These are phyloP conservation scores for Otus sunia DNA, from an alignment of 2,113 vertebrate species.

Conservation along the genomic window DNA sequence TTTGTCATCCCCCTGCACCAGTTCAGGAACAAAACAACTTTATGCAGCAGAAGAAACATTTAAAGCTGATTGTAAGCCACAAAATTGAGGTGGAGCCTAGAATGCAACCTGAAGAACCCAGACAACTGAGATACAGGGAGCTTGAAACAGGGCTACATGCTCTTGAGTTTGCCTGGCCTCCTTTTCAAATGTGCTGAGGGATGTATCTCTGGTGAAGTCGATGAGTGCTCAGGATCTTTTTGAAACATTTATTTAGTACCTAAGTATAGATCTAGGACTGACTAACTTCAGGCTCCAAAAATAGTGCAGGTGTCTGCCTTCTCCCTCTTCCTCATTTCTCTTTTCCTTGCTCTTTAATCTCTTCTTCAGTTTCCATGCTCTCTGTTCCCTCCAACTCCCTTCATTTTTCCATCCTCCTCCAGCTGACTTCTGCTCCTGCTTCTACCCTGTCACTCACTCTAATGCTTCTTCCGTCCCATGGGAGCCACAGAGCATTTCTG, in stretches of 20 bases:
- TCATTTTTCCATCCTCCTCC: not conserved
- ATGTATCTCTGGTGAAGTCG: not conserved
- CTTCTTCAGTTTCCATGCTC: not conserved
- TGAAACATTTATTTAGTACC: slow-evolving; percentile 33
- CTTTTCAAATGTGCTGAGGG: not conserved
- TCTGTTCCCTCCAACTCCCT: not conserved
- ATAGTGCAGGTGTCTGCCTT: slow-evolving; percentile 29
- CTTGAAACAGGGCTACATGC: not conserved
- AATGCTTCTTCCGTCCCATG: not conserved
- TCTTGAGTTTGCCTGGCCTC: not conserved
- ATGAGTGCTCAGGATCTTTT: not conserved
- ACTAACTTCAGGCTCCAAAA: slow-evolving; percentile 32
- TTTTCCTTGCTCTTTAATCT: not conserved
- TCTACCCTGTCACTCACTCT: fast-evolving
- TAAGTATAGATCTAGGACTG: slow-evolving; percentile 41
- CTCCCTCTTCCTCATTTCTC: not conserved
- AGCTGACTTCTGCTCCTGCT: not conserved
- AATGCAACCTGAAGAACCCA: not conserved
- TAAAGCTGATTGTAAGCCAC: not conserved
- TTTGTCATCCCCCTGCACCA: not conserved
- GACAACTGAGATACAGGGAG: not conserved
- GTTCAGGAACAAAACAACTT: not conserved
- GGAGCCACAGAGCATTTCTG: not conserved
- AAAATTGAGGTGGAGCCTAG: not conserved
- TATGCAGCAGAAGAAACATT: not conserved